A percentile compares a stretch with the other conserved stretches of the same genome.
Conservation (phyloP, 2,888 invertebrate species). For the Emmelina monodactyla region DNA sequence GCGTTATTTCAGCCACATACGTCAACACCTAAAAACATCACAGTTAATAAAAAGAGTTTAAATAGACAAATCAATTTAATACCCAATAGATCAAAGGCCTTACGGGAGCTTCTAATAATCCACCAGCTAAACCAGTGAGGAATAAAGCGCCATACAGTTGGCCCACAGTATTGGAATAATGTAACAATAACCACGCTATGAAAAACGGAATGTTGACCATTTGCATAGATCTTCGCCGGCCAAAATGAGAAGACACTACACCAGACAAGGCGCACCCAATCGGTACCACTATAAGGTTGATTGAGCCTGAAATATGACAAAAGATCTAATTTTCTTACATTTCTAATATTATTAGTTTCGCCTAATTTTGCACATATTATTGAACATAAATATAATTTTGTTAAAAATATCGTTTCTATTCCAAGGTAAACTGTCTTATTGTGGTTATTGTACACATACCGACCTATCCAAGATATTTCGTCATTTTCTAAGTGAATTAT, state of each 20-base stretch:
- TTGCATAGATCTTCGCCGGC: conserved; percentile 79
- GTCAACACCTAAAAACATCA: conserved; percentile 69
- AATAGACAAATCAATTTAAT: not conserved
- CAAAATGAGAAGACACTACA: conserved; percentile 72
- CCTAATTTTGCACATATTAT: too few species aligned
- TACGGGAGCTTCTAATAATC: conserved; percentile 82
- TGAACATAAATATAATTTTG: too few species aligned
- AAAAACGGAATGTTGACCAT: conserved; percentile 77
- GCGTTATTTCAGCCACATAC: conserved; percentile 84
- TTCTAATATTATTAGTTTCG: too few species aligned
- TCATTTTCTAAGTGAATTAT: conserved; percentile 62
- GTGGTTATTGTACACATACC: too few species aligned
- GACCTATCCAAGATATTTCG: conserved; percentile 80
- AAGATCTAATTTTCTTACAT: too few species aligned
- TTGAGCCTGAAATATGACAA: conserved; percentile 68
- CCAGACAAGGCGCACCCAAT: conserved; percentile 81
- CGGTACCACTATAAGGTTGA: conserved; percentile 81
- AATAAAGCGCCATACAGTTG: conserved; percentile 75
- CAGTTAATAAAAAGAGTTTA: not conserved
- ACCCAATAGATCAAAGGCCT: conserved; percentile 24
- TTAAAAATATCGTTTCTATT: too few species aligned
- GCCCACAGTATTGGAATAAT: conserved; percentile 68
- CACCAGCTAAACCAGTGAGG: conserved; percentile 78
- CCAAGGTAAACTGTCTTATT: too few species aligned
- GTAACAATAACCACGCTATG: conserved; percentile 76